Evolutionary conservation across 2,113 vertebrate genomes (phyloP).

Genomic region (Porphyrio hochstetteri): DNA sequence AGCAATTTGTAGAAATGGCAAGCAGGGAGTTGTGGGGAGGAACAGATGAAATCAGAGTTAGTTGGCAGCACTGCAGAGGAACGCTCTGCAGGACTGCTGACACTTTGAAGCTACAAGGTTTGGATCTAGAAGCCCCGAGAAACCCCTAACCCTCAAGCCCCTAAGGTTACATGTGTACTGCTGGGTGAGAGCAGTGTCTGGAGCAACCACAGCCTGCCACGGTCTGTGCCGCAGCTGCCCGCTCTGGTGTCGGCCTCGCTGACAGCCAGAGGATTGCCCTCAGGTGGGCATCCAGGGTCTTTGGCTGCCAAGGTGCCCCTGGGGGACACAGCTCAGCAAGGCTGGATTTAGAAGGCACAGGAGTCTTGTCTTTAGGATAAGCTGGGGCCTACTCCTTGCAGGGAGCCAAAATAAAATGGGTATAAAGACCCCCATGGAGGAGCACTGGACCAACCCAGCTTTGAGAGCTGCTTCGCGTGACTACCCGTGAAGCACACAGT

Average conservation of each 20-base stretch:
- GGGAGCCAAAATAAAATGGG: background rate
- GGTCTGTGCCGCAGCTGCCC: background rate
- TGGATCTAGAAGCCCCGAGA: background rate
- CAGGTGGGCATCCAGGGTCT: background rate
- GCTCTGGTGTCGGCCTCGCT: background rate
- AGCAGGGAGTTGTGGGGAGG: background rate
- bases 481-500: background rate
- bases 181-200: background rate
- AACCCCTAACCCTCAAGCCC: background rate
- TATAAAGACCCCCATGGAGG: background rate
- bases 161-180: background rate
- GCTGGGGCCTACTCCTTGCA: background rate
- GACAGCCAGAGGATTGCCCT: background rate
- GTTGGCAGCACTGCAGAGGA: conserved; percentile 2
- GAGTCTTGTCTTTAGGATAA: background rate
- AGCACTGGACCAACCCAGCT: fast-evolving
- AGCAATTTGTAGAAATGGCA: conserved; percentile 20
- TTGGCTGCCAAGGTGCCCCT: background rate
- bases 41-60: conserved; percentile 34
- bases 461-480: background rate
- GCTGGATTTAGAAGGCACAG: background rate
- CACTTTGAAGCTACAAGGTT: background rate
- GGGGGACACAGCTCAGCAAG: background rate
- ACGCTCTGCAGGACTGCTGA: background rate
- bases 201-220: background rate